Evolutionary conservation across 2,888 invertebrate genomes (phyloP), one percentile per base, ranked within the genome.

Genomic region (Chrysopilus asiliformis): DNA sequence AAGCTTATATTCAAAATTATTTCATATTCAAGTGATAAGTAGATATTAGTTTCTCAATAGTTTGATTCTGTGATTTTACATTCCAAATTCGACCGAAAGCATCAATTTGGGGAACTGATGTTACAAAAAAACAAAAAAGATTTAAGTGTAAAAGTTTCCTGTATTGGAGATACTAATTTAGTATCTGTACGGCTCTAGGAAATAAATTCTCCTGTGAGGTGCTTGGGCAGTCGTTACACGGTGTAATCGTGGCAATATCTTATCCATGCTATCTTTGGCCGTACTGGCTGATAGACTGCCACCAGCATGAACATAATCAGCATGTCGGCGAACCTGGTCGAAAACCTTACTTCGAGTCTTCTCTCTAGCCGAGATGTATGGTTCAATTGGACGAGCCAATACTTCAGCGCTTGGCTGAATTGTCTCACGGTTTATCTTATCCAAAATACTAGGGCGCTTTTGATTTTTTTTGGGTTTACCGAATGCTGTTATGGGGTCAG

Each of bases 401-500:
- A 69, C 60, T 58, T 70, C 67, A 56, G 65, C 72, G 68, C 60
- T 67, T 36, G 75, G 72, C 53, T 65, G 65, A 55, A 79, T 79
- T 58, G 71, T 71, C 50, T 74, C 77, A 47, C 68, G 64, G 52
- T 70, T 69, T 49, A 59, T 58, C 46, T 68, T 68, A 48, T 69
- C 67, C 46, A 68, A 60, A 48, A 67, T 55, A n/a, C 58, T 59
- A 42, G 52, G 53, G 52, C 52, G 58, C 47, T 51, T 56, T 46
- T 51, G 54, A 44, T 45, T 47, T 36, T 43, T 39, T 12, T 65
- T 56, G 51, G 74, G 73, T 44, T 74, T 74, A 34, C 86, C 86
- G 70, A 78, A 85, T 47, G 84, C 86, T 48, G 86, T 85, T 60
- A 84, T 74, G 46, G 85, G 85, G 58, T 83, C 82, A 48, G 83